These are phyloP conservation scores for Simalia tracyae DNA, from an alignment of 2,797 vertebrate genomes.

Conservation along the genomic window DNA sequence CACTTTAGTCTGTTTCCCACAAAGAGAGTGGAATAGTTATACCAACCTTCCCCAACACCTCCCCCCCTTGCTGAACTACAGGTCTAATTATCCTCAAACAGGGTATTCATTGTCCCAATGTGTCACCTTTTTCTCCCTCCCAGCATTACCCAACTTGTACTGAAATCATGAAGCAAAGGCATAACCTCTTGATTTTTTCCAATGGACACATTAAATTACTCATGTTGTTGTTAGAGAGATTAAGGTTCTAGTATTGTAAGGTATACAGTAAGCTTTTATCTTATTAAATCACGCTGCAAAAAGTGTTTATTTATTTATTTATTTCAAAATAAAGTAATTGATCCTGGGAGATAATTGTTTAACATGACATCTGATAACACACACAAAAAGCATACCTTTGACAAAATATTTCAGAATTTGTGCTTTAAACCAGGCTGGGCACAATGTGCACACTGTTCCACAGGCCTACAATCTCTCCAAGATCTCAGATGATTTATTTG, in stretches of 20 bases:
- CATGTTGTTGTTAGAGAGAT: neutral
- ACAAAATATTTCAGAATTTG: slow-evolving; percentile 11
- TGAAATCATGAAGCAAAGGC: neutral
- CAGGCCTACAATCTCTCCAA: neutral
- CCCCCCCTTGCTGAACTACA: neutral
- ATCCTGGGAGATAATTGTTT: neutral
- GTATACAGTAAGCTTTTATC: neutral
- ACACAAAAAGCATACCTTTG: neutral
- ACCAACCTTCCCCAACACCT: neutral
- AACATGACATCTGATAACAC: neutral
- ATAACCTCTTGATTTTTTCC: neutral
- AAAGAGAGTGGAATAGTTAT: neutral
- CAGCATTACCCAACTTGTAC: neutral
- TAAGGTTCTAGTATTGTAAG: neutral
- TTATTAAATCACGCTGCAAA: neutral
- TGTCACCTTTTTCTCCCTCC: neutral
- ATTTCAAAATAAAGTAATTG: neutral
- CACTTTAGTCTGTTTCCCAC: neutral
- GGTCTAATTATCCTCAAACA: neutral
- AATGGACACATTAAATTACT: neutral
- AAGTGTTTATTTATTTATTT: neutral
- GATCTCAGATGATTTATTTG: neutral
- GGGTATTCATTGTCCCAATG: neutral
- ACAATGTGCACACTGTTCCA: neutral
- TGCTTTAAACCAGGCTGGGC: too few species aligned